These are phyloP conservation scores for Drosophila ironensis DNA, from an alignment of 1,140 invertebrate species.

Conservation along the genomic window DNA sequence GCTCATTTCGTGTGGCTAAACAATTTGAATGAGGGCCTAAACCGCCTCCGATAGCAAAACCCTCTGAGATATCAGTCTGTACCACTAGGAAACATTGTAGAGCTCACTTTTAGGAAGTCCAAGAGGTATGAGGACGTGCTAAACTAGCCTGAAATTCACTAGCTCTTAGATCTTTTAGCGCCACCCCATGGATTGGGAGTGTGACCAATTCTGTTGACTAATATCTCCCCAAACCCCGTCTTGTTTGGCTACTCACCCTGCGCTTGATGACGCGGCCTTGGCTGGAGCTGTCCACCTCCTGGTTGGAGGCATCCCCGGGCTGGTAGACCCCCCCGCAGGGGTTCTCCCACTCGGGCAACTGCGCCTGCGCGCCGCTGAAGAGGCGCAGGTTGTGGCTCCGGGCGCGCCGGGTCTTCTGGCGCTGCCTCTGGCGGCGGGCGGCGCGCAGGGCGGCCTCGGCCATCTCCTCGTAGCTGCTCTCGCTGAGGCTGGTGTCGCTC, in stretches of 20 bases:
- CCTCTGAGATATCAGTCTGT: too few species aligned
- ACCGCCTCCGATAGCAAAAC: too few species aligned
- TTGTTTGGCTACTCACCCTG: slow-evolving; percentile 31
- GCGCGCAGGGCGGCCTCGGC: slow-evolving; percentile 44
- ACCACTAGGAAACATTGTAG: too few species aligned
- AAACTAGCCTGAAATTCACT: too few species aligned
- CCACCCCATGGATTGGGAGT: too few species aligned
- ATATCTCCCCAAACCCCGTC: too few species aligned
- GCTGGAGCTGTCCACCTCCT: slow-evolving; percentile 10
- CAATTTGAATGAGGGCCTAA: too few species aligned
- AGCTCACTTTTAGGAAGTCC: too few species aligned
- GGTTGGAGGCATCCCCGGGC: slow-evolving; percentile 6
- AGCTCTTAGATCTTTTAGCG: background rate
- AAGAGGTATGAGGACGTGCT: too few species aligned
- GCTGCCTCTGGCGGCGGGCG: slow-evolving; percentile 31
- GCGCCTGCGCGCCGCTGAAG: slow-evolving; percentile 11
- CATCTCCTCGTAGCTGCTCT: slow-evolving; percentile 56
- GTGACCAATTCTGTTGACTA: too few species aligned
- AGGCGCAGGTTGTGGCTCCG: slow-evolving; percentile 49
- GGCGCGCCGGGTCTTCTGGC: slow-evolving; percentile 47
- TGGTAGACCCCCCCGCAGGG: slow-evolving; percentile 55
- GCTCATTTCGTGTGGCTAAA: too few species aligned
- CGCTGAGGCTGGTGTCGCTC: slow-evolving; percentile 16
- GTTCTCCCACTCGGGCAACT: slow-evolving; percentile 63
- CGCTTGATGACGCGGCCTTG: slow-evolving; percentile 48